Percentiles rank a stretch among this genome's conserved stretches.
These are phyloP conservation scores for Sycophila texana DNA, from an alignment of 2,888 invertebrate genomes.

Conservation along the genomic window DNA sequence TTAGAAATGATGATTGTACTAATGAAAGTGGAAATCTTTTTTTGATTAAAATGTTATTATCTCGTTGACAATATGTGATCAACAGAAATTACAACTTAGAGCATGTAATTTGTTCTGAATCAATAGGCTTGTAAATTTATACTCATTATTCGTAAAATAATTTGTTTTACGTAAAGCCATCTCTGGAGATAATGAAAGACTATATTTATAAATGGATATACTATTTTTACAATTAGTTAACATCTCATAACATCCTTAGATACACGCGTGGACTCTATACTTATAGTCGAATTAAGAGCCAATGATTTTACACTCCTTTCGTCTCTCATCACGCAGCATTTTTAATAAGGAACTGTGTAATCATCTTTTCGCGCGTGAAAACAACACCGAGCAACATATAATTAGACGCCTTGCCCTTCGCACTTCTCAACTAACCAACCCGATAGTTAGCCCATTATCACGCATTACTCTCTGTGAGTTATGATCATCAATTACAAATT, in stretches of 20 bases:
- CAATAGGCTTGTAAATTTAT: too few relatives aligned
- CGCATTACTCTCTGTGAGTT: constrained; percentile 26
- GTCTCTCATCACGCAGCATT: constrained; percentile 26
- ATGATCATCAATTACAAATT: constrained; percentile 38
- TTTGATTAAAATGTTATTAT: too few relatives aligned
- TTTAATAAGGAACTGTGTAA: constrained; percentile 39
- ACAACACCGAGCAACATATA: constrained; percentile 28
- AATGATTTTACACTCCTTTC: constrained; percentile 26
- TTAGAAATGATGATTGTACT: too few relatives aligned
- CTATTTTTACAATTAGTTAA: not conserved
- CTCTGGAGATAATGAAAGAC: too few relatives aligned
- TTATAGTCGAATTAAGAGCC: constrained; percentile 24
- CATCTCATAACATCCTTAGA: constrained; percentile 15
- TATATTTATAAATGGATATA: too few relatives aligned
- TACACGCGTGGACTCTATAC: not conserved
- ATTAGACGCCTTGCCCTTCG: constrained; percentile 41
- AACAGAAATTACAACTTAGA: too few relatives aligned
- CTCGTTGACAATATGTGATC: too few relatives aligned
- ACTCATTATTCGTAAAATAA: too few relatives aligned
- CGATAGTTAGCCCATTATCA: constrained; percentile 42
- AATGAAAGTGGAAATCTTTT: too few relatives aligned
- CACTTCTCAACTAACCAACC: constrained; percentile 16
- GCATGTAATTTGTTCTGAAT: too few relatives aligned
- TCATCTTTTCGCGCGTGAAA: constrained; percentile 40
- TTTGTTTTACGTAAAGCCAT: too few relatives aligned